Evolutionary conservation across 2,888 invertebrate species (phyloP).

Genomic region (Emmelina monodactyla): DNA sequence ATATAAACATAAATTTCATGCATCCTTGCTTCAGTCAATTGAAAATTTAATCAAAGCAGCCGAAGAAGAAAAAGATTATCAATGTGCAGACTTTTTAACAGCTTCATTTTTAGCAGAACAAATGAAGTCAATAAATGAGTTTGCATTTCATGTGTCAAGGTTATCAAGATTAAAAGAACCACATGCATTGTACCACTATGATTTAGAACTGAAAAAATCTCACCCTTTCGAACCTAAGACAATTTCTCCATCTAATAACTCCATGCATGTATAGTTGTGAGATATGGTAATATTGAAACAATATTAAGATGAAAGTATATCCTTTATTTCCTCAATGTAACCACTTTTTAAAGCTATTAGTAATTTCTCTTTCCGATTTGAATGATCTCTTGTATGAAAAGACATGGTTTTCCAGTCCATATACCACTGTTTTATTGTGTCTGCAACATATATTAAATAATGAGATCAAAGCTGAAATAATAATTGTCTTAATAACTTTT

Average conservation of each 20-base stretch:
- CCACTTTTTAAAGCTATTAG: slow-evolving; percentile 23
- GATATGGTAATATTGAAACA: neutral
- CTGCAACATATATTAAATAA: too few species aligned
- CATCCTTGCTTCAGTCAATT: too few species aligned
- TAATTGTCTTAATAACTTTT: too few species aligned
- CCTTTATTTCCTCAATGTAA: neutral
- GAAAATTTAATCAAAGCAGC: slow-evolving; percentile 22
- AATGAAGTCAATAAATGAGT: slow-evolving; percentile 25
- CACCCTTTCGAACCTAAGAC: slow-evolving; percentile 8
- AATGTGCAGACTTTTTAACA: slow-evolving; percentile 28
- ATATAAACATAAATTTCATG: too few species aligned
- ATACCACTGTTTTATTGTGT: slow-evolving; percentile 41
- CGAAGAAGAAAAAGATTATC: slow-evolving; percentile 25
- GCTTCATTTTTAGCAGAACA: slow-evolving; percentile 26
- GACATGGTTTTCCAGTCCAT: slow-evolving; percentile 35
- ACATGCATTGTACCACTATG: slow-evolving; percentile 25
- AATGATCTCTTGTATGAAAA: slow-evolving; percentile 24
- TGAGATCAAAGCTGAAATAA: too few species aligned
- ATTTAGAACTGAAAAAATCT: slow-evolving; percentile 21
- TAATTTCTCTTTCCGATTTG: slow-evolving; percentile 24
- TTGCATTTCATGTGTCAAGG: slow-evolving; percentile 23
- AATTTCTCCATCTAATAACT: neutral
- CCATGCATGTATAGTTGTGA: neutral
- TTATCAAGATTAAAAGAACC: slow-evolving; percentile 19
- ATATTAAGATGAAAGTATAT: neutral